Conservation (phyloP, 2,888 invertebrate genomes). For the Mesopsocus fuscifrons region DNA sequence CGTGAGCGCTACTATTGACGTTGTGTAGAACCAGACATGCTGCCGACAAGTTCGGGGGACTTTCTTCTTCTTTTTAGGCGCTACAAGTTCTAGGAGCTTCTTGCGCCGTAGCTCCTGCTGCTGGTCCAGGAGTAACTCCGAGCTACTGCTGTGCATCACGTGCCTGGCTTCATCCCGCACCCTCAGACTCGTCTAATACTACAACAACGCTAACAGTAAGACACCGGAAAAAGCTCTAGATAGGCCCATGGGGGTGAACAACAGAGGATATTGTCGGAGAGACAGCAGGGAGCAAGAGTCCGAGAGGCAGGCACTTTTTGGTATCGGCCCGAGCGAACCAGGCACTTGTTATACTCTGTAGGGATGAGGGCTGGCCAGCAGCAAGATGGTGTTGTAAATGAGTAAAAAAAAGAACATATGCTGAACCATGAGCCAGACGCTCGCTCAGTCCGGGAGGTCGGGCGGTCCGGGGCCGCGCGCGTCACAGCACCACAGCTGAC, state of each 20-base stretch:
- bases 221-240: background rate
- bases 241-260: background rate
- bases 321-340: too few species aligned
- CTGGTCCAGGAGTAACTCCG: slow-evolving; percentile 56
- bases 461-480: too few species aligned
- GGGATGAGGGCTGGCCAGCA: too few species aligned
- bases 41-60: slow-evolving; percentile 39
- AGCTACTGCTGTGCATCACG: slow-evolving; percentile 51
- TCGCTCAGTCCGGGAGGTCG: too few species aligned
- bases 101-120: slow-evolving; percentile 46
- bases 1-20: slow-evolving; percentile 46
- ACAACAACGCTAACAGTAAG: background rate
- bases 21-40: slow-evolving; percentile 49
- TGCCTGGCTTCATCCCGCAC: background rate
- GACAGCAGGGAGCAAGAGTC: too few species aligned
- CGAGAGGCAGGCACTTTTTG: background rate
- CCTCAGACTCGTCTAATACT: background rate
- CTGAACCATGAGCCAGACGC: too few species aligned
- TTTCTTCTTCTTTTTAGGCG: slow-evolving; percentile 30
- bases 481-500: too few species aligned
- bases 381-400: background rate
- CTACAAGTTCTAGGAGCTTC: slow-evolving; percentile 37
- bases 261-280: background rate
- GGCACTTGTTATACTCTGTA: too few species aligned
- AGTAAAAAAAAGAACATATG: background rate